These are phyloP conservation scores for Bucco capensis DNA, from an alignment of 2,113 vertebrate species.

Conservation along the genomic window DNA sequence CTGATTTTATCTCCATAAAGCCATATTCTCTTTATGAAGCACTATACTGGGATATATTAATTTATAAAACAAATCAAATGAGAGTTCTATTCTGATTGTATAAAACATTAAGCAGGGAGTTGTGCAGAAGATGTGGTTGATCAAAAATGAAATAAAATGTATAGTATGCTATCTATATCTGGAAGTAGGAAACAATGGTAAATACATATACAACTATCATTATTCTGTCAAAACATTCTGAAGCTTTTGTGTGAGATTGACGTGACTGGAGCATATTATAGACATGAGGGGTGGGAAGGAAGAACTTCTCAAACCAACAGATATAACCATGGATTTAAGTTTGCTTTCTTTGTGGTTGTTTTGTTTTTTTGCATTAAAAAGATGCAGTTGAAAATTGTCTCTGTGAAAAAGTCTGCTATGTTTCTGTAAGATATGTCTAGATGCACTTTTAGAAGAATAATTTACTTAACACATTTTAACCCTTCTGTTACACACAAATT, in stretches of 20 bases:
- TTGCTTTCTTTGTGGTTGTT: neutral
- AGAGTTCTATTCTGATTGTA: neutral
- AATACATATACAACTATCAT: neutral
- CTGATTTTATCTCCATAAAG: neutral
- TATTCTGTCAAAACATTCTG: neutral
- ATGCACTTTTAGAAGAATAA: neutral
- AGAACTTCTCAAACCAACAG: neutral
- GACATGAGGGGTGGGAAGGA: neutral
- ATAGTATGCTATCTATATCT: neutral
- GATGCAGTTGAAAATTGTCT: neutral
- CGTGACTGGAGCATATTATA: neutral
- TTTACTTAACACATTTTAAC: neutral
- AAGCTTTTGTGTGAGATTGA: neutral
- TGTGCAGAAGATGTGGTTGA: neutral
- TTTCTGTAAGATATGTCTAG: neutral
- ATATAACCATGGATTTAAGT: neutral
- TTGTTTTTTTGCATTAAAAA: neutral
- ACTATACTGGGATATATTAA: neutral
- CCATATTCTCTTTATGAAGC: neutral
- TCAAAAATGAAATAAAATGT: neutral
- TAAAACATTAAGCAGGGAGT: neutral
- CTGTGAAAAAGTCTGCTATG: neutral
- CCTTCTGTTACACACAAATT: neutral
- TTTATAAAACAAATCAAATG: neutral
- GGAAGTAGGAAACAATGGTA: neutral